phyloP scores from a whole-genome alignment of 2,797 vertebrate genomes.

The Limnodromus scolopaceus region DNA sequence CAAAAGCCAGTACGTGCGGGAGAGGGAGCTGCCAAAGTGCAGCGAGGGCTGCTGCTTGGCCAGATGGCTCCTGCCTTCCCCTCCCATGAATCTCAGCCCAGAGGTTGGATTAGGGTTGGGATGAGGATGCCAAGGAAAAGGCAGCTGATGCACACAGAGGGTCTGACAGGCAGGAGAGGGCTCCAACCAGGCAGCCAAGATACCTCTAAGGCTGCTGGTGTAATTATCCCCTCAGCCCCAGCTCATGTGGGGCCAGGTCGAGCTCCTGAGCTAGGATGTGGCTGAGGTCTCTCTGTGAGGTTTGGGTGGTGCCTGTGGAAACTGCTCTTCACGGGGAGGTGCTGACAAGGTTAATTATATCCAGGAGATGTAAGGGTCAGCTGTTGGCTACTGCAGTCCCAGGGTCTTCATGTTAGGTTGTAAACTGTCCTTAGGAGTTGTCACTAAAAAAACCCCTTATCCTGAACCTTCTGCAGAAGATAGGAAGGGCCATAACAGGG shows the following conservation, averaged over 20 bases:
- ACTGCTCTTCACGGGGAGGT: background rate
- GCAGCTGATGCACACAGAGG: accelerated
- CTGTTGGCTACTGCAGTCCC: background rate
- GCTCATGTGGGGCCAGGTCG: accelerated
- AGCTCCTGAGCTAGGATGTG: background rate
- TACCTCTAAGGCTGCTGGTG: background rate
- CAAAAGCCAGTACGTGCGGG: accelerated
- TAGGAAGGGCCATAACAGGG: background rate
- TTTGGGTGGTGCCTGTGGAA: background rate
- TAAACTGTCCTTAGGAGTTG: background rate
- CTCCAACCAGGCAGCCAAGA: background rate
- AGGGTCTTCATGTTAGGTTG: background rate
- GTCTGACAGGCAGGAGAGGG: background rate
- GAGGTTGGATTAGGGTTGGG: background rate
- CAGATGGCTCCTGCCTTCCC: background rate
- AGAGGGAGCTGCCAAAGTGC: background rate
- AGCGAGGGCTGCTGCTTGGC: background rate
- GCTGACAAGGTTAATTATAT: background rate
- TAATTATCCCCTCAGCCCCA: background rate
- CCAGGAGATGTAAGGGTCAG: background rate
- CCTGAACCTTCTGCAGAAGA: background rate
- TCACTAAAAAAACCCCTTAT: background rate
- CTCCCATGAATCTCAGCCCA: background rate
- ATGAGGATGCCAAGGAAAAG: background rate
- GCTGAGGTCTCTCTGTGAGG: background rate